A percentile compares a stretch with the other conserved stretches of the same genome.
Conservation (phyloP, 2,797 vertebrate genomes). For the Silurus lanzhouensis region DNA sequence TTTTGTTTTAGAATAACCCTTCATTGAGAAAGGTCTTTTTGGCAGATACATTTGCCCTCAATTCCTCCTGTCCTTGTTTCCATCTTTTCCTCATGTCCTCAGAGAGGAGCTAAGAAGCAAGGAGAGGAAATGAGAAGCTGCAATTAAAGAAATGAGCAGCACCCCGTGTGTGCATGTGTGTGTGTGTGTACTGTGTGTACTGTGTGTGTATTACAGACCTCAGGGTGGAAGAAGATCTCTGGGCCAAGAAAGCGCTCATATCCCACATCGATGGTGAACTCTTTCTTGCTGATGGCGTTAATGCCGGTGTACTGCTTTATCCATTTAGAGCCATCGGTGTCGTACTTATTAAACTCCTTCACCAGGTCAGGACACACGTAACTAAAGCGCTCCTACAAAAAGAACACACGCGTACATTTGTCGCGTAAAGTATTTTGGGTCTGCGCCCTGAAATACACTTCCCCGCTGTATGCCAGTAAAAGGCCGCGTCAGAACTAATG, state of each 20-base stretch:
- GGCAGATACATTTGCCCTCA: not conserved
- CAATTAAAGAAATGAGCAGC: slow-evolving; percentile 3
- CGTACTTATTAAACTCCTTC: slow-evolving; percentile 98
- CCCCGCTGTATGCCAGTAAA: not conserved
- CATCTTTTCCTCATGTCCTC: not conserved
- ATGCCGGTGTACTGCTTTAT: slow-evolving; percentile 97
- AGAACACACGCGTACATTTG: not conserved
- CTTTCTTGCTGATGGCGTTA: slow-evolving; percentile 95
- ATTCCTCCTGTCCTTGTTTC: not conserved
- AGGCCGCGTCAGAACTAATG: slow-evolving; percentile 19
- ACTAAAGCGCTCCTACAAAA: slow-evolving; percentile 90
- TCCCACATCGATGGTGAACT: slow-evolving; percentile 96
- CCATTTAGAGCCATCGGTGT: slow-evolving; percentile 95
- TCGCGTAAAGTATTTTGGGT: not conserved
- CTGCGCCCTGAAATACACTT: not conserved
- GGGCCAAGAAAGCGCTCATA: slow-evolving; percentile 97
- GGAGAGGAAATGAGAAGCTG: not conserved
- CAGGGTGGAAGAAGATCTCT: slow-evolving; percentile 98
- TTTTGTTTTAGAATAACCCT: not conserved
- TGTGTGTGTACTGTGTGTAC: too few species aligned
- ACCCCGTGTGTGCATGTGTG: not conserved
- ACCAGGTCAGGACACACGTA: slow-evolving; percentile 97
- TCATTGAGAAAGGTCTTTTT: not conserved
- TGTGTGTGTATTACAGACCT: slow-evolving; percentile 72
- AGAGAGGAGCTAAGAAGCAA: not conserved